A percentile compares a stretch with the other conserved stretches of the same genome.
phyloP scores from a whole-genome alignment of 2,113 vertebrate species.

The Tychaedon coryphoeus region DNA sequence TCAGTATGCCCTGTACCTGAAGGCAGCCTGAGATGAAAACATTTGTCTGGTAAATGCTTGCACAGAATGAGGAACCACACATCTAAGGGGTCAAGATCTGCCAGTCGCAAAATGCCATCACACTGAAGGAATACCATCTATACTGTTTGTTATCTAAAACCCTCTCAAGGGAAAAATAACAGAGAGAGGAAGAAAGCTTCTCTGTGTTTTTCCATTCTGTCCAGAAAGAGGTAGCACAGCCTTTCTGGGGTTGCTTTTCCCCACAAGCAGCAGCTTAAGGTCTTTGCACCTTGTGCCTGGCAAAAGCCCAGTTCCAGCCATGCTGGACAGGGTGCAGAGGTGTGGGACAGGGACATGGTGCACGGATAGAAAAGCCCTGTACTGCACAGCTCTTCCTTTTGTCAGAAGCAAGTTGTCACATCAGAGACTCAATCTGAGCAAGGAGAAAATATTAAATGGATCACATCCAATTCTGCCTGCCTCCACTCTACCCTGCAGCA shows the following conservation, averaged over 20 bases:
- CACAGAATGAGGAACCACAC: not conserved
- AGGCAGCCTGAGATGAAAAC: not conserved
- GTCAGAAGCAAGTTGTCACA: not conserved
- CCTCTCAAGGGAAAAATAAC: not conserved
- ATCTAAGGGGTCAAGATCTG: not conserved
- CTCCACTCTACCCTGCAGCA: not conserved
- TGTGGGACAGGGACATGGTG: not conserved
- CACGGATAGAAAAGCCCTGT: not conserved
- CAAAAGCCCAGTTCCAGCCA: not conserved
- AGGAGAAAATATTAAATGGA: not conserved
- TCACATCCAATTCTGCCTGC: not conserved
- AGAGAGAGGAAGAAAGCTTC: not conserved
- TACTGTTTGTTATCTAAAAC: not conserved
- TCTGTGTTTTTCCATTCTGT: not conserved
- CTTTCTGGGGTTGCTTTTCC: not conserved
- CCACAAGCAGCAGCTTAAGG: not conserved
- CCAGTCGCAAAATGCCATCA: rapidly evolving
- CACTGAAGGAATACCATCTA: not conserved
- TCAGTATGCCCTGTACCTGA: rapidly evolving
- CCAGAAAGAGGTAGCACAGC: not conserved
- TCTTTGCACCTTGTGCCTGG: rapidly evolving
- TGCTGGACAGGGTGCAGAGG: rapidly evolving
- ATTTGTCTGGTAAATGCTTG: not conserved
- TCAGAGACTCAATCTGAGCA: not conserved
- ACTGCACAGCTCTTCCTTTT: not conserved